These are phyloP conservation scores for Danaus melanippus DNA, from an alignment of 1,140 invertebrate genomes.

Conservation along the genomic window DNA sequence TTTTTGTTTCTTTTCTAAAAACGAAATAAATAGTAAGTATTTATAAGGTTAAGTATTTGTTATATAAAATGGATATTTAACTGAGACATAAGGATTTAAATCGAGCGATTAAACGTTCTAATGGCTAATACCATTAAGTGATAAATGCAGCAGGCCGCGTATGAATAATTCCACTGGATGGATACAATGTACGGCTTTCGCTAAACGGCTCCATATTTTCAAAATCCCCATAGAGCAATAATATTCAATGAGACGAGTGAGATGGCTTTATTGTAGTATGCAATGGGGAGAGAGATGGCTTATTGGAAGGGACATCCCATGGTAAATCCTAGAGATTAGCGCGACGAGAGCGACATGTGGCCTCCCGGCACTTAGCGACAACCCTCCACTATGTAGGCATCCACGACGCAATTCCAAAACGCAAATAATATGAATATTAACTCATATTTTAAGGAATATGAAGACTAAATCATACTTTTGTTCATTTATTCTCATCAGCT, in stretches of 20 bases:
- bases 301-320: conserved; percentile 53
- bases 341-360: conserved; percentile 68
- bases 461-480: no score
- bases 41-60: no score
- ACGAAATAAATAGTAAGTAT: no score
- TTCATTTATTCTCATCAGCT: no score
- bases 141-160: conserved; percentile 65
- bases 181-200: conserved; percentile 69
- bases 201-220: conserved; percentile 73
- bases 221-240: conserved; percentile 73
- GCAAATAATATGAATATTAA: conserved; percentile 1
- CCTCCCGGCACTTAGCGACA: conserved; percentile 62
- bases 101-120: conserved; percentile 64
- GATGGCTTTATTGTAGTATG: conserved; percentile 41
- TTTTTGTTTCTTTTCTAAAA: no score
- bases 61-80: not conserved
- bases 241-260: conserved; percentile 69
- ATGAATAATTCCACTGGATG: conserved; percentile 68
- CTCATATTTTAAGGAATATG: no score
- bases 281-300: conserved; percentile 38
- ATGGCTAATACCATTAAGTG: conserved; percentile 71
- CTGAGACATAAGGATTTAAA: conserved; percentile 51
- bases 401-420: conserved; percentile 26
- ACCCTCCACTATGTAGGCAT: conserved; percentile 26
- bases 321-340: conserved; percentile 69